These are phyloP conservation scores for Atopsyche davidsoni DNA, from an alignment of 1,140 invertebrate genomes.

Conservation along the genomic window DNA sequence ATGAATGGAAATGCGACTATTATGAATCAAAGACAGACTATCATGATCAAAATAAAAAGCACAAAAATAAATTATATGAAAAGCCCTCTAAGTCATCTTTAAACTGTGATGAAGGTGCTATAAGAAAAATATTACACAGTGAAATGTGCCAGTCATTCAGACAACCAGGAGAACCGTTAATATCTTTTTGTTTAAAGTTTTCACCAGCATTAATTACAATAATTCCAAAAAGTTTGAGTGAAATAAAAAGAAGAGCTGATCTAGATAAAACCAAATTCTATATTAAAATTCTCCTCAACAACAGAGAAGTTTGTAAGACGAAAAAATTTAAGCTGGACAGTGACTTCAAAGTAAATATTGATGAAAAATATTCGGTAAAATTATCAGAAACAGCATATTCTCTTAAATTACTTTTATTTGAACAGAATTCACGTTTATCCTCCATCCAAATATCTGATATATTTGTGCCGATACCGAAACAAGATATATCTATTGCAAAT, in stretches of 20 bases:
- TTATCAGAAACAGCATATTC: constrained; percentile 9
- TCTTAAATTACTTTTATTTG: constrained; percentile 20
- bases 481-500: constrained; percentile 2
- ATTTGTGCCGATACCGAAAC: not conserved
- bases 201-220: constrained; percentile 12
- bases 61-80: constrained; percentile 6
- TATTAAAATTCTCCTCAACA: constrained; percentile 22
- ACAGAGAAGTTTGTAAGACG: constrained; percentile 25
- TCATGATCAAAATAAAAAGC: constrained; percentile 12
- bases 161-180: constrained; percentile 21
- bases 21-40: constrained; percentile 20
- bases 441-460: constrained; percentile 1
- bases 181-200: constrained; percentile 18
- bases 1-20: constrained; percentile 26
- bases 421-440: constrained; percentile 8
- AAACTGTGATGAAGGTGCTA: constrained; percentile 20
- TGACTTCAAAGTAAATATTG: constrained; percentile 17
- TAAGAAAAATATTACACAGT: constrained; percentile 20
- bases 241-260: constrained; percentile 19
- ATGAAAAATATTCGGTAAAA: constrained; percentile 22
- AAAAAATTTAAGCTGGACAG: constrained; percentile 12
- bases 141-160: constrained; percentile 16
- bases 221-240: not conserved
- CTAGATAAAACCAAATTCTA: constrained; percentile 21
- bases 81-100: constrained; percentile 20